A percentile compares a stretch with the other conserved stretches of the same genome.
Evolutionary conservation across 2,113 vertebrate species (phyloP).

Genomic region (Oreochromis niloticus): DNA sequence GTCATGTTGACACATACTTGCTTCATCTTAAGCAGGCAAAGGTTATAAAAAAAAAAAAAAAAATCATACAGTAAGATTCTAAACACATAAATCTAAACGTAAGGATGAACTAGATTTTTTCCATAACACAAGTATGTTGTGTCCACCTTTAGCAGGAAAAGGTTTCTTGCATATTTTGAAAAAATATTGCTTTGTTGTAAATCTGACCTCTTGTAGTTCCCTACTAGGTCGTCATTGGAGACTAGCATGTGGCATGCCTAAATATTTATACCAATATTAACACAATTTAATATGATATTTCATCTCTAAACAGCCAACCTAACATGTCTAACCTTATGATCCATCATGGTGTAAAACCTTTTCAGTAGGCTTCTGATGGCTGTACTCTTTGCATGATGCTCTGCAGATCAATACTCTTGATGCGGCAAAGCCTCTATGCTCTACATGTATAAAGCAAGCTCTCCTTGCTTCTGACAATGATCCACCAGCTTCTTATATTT

Average conservation of each 20-base stretch:
- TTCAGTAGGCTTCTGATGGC: background rate
- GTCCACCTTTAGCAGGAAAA: background rate
- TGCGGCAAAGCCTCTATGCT: background rate
- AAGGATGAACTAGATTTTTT: no score
- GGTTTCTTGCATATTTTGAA: background rate
- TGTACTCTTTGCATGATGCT: background rate
- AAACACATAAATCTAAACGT: no score
- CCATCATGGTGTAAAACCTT: background rate
- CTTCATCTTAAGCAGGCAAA: no score
- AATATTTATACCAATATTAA: background rate
- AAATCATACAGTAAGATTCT: no score
- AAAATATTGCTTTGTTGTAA: background rate
- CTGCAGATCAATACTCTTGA: background rate
- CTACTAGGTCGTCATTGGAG: background rate
- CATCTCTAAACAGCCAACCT: background rate
- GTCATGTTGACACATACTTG: no score
- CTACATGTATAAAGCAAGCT: background rate
- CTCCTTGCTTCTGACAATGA: background rate
- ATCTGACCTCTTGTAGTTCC: background rate
- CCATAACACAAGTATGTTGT: background rate
- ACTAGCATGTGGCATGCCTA: background rate
- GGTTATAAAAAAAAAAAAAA: no score
- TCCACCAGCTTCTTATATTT: background rate
- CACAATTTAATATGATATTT: background rate
- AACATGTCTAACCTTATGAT: background rate